These are phyloP conservation scores for Gavia stellata DNA, from an alignment of 2,113 vertebrate genomes.

Conservation along the genomic window DNA sequence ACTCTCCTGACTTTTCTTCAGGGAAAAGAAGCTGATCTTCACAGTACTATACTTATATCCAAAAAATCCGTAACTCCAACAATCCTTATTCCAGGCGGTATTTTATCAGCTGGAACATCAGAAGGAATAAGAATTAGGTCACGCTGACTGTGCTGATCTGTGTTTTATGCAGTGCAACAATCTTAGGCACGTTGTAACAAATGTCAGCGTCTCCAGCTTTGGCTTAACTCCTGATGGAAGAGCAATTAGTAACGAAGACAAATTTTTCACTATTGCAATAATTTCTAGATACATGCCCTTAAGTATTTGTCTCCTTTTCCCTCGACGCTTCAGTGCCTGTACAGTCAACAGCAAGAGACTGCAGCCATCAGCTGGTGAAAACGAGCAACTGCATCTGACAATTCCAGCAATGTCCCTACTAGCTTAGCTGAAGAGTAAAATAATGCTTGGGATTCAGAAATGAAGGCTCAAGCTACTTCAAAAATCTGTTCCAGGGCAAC, in stretches of 20 bases:
- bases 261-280: neutral
- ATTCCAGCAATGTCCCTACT: neutral
- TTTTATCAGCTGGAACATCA: constrained; percentile 45
- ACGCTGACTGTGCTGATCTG: neutral
- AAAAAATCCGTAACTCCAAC: neutral
- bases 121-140: constrained; percentile 12
- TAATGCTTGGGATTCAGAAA: neutral
- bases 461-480: neutral
- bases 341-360: neutral
- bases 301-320: neutral
- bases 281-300: neutral
- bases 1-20: neutral
- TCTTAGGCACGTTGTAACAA: neutral
- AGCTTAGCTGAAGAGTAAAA: neutral
- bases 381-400: neutral
- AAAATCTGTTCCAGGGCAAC: neutral
- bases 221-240: neutral
- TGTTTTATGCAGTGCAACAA: neutral
- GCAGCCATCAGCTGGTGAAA: constrained; percentile 65
- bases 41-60: neutral
- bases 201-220: neutral
- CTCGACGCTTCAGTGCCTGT: neutral
- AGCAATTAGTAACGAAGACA: neutral
- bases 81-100: constrained; percentile 11
- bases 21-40: neutral